Evolutionary conservation across 1,140 invertebrate genomes (phyloP).

Genomic region (Temnothorax nylanderi): DNA sequence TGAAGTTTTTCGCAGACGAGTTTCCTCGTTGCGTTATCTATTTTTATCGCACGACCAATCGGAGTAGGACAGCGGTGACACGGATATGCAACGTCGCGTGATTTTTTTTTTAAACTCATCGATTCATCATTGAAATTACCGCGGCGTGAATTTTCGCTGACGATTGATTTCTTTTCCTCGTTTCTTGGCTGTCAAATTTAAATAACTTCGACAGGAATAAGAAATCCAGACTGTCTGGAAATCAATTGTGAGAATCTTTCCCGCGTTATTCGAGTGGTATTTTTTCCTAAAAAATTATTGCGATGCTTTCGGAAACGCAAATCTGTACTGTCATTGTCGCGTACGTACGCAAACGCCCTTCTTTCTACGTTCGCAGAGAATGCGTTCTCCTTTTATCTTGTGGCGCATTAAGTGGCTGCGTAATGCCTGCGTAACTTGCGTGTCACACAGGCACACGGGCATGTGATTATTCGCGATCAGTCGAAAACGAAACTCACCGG

Average conservation of each 20-base stretch:
- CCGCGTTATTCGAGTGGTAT: neutral
- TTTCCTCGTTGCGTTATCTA: slow-evolving; percentile 19
- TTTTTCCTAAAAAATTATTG: neutral
- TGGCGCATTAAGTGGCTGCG: neutral
- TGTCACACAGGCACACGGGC: neutral
- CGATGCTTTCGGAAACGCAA: neutral
- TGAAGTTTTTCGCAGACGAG: neutral
- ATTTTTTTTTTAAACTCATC: neutral
- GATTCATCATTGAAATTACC: neutral
- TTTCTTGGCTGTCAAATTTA: neutral
- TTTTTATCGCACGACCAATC: slow-evolving; percentile 13
- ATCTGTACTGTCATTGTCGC: neutral
- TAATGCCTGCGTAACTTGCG: neutral
- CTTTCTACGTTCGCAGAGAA: neutral
- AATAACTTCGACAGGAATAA: neutral
- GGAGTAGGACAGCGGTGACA: neutral
- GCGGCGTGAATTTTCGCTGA: neutral
- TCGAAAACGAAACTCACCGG: neutral
- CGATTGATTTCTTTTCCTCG: neutral
- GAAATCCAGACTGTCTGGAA: neutral
- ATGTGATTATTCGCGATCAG: neutral
- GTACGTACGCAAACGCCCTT: neutral
- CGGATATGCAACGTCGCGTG: neutral
- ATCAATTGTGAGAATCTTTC: neutral
- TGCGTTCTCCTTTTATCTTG: neutral